Conservation (phyloP, 2,113 vertebrate genomes). For the Percopsis transmontana region DNA sequence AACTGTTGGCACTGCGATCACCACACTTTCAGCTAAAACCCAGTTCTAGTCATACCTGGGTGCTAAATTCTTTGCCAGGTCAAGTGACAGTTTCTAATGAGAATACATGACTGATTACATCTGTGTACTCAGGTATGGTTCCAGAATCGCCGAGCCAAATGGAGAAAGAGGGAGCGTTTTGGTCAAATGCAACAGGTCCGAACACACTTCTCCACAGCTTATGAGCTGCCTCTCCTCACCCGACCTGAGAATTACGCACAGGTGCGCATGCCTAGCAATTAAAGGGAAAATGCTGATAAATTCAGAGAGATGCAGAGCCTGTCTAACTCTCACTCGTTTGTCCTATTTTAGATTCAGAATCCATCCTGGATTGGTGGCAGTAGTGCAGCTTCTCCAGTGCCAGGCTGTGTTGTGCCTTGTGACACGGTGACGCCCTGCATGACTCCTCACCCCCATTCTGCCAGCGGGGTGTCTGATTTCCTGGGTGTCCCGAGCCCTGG, state of each 20-base stretch:
- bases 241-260: constrained; percentile 96
- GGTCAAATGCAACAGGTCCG: constrained; percentile 99
- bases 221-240: constrained; percentile 93
- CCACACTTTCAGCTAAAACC: too few species aligned
- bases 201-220: constrained; percentile 95
- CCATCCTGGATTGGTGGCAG: constrained; percentile 93
- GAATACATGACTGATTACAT: constrained; percentile 6
- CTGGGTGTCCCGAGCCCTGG: constrained; percentile 85
- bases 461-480: constrained; percentile 90
- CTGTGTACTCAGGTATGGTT: constrained; percentile 89
- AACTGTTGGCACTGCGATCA: too few species aligned
- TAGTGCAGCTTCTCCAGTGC: constrained; percentile 88
- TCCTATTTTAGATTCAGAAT: constrained; percentile 91
- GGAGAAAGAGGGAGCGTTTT: constrained; percentile 96
- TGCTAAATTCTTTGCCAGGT: too few species aligned
- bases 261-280: constrained; percentile 67
- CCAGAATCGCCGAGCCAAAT: constrained; percentile 96
- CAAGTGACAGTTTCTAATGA: background rate
- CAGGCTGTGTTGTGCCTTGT: constrained; percentile 93
- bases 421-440: constrained; percentile 94
- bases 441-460: constrained; percentile 92
- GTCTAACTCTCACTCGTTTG: background rate
- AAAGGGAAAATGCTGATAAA: background rate
- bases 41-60: too few species aligned
- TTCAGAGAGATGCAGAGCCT: background rate